Percentiles rank a stretch among this genome's conserved stretches.
phyloP scores from a whole-genome alignment of 1,140 invertebrate genomes.

The Tetragnatha versicolor region DNA sequence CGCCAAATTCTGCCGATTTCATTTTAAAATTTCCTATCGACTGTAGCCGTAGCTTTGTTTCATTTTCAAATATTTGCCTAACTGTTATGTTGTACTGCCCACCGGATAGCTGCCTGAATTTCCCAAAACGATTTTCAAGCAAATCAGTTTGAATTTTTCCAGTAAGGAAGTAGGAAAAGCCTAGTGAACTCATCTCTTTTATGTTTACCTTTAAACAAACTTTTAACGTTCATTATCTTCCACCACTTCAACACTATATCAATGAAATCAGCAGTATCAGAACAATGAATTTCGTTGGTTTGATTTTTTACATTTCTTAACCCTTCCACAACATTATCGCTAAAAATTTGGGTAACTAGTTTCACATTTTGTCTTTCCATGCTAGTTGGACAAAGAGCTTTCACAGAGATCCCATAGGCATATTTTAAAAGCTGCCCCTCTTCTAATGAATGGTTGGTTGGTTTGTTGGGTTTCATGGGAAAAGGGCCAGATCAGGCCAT shows the following conservation, averaged over 20 bases:
- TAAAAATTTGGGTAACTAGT: background rate
- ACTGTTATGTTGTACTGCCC: slow-evolving; percentile 22
- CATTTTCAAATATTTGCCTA: slow-evolving; percentile 46
- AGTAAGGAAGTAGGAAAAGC: slow-evolving; percentile 16
- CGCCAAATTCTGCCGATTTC: background rate
- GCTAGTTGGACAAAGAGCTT: background rate
- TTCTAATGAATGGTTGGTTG: too few species aligned
- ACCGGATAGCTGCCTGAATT: slow-evolving; percentile 40
- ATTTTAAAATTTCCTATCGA: background rate
- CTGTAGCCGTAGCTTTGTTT: slow-evolving; percentile 8
- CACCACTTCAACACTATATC: background rate
- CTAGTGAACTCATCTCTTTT: background rate
- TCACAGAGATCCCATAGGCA: background rate
- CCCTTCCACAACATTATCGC: background rate
- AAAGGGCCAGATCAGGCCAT: too few species aligned
- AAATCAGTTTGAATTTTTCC: too few species aligned
- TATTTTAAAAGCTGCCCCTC: background rate
- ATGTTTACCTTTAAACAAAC: background rate
- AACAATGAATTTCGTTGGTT: background rate
- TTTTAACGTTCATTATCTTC: slow-evolving; percentile 3
- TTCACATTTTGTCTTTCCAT: background rate
- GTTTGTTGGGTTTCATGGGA: too few species aligned
- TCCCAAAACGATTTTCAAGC: slow-evolving; percentile 36
- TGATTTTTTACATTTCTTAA: background rate
- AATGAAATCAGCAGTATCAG: background rate